Base-by-base conservation (phyloP, 2,888 invertebrate genomes). In the Ceriagrion tenellum region DNA sequence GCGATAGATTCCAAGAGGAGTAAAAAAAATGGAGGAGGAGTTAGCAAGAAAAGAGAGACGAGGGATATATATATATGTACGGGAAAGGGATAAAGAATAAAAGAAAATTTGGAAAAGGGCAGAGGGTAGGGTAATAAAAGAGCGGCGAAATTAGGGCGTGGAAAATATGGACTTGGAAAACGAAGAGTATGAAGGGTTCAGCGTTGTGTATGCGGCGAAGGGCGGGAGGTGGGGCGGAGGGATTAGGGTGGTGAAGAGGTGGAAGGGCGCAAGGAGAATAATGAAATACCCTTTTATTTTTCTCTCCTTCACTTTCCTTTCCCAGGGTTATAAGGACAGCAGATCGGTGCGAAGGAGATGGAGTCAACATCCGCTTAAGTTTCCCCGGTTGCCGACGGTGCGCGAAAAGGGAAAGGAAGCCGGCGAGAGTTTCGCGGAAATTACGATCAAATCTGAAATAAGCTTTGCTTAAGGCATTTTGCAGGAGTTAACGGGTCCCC, bases 361-460 rank as follows among this genome's bases (percentile, higher is more conserved):
- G 18, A 81, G 81, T 35, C 81, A n/a, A 35, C 81, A 81, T 81
- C 81, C 81, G 81, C 81, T 35, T 81, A 69, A 81, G 81, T 81
- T n/a, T 69, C 35, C 35, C 81, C 30, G 30, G 81, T 16, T 35
- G 30, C 10, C 13, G 81, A 4, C 30, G 81, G 18, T 12, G 16
- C 16, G 1, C 23, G 30, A 16, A 81, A 35, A 35, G 35, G 16
- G 81, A 81, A 81, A 81, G 81, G 81, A 35, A 81, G 26, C 35
- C n/a, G 81, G 35, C 81, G 13, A 35, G 35, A 8, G 35, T 35
- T 81, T 13, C 81, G 81, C 35, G 35, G 30, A 81, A 35, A 81
- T 81, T 81, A 81, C 81, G 81, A 81, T 81, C 35, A 81, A 81
- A 81, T 81, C 35, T 81, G 81, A 81, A 81, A 81, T 81, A 81